Evolutionary conservation across 2,113 vertebrate species (phyloP), one percentile per base, ranked within the genome.

Genomic region (human (Homo sapiens)): DNA sequence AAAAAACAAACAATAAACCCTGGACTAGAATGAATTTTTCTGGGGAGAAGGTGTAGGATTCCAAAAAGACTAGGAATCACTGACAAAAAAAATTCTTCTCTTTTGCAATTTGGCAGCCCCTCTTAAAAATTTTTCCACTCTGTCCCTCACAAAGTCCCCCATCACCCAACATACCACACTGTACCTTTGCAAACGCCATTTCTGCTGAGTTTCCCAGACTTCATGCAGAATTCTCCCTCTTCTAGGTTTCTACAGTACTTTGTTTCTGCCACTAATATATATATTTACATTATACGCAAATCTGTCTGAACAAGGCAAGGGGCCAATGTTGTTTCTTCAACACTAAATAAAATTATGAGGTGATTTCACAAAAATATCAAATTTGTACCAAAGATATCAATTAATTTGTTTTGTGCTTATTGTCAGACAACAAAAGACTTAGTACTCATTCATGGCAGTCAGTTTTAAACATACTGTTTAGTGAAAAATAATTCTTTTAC

Each of bases 361-460:
- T 81, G 23, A 75, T 75, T 72, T 96, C 45, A 90, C 61, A 86
- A 70, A 95, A 57, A 38, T 59, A 87, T 5, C 68, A 93, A 57
- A 93, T 84, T 79, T 93, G 79, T 88, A 61, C 59, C 75, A 50
- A 96, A 96, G n/a, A 8, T 45, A 94, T 30, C 40, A 80, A 80
- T 72, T 59, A 93, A 50, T 66, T 76, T 43, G 18, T 90, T 78
- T 81, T 84, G 10, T 73, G 27, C 40, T 43, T 22, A n/a, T 30
- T 78, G 52, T 76, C 57, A 61, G 40, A 85, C 35, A 86, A 89
- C n/a, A 83, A 40, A 70, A 93, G 30, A 94, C 52, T 92, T 23
- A 81, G 14, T 84, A 59, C 10, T 92, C 80, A 92, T 30, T 90
- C 52, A 90, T 25, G 72, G 40, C 68, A 89, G 40, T 55, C 72